Percentiles rank a stretch among this genome's conserved stretches.
phyloP scores from a whole-genome alignment of 2,113 vertebrate genomes.

The Boulengeromyrus knoepffleri region DNA sequence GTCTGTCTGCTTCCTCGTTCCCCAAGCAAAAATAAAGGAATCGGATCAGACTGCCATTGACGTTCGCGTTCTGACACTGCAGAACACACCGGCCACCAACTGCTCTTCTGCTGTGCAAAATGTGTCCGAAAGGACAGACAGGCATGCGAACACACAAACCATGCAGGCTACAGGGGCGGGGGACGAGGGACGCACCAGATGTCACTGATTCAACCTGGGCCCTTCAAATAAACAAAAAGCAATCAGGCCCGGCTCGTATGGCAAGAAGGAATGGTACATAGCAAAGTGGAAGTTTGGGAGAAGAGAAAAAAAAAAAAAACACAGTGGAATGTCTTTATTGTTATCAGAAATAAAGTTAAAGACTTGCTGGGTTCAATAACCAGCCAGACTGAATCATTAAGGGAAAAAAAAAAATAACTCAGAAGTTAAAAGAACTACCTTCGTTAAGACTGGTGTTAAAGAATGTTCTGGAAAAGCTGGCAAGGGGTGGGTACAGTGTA shows the following conservation, averaged over 20 bases:
- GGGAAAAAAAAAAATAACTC: background rate
- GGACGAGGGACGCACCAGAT: background rate
- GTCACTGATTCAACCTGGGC: conserved; percentile 53
- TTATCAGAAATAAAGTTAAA: background rate
- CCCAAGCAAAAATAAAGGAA: conserved; percentile 33
- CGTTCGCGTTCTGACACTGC: conserved; percentile 39
- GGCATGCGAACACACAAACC: conserved; percentile 76
- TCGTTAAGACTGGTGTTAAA: conserved; percentile 29
- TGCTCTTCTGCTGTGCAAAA: conserved; percentile 56
- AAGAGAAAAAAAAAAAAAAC: conserved; percentile 5
- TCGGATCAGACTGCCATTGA: conserved; percentile 25
- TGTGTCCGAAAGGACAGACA: conserved; percentile 46
- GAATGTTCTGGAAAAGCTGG: conserved; percentile 19
- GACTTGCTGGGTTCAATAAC: conserved; percentile 29
- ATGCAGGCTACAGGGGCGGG: conserved; percentile 61
- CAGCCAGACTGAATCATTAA: conserved; percentile 25
- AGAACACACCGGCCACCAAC: conserved; percentile 52
- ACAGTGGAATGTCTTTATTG: conserved; percentile 57
- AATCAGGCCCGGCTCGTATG: conserved; percentile 32
- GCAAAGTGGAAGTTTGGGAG: conserved; percentile 26
- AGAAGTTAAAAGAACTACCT: conserved; percentile 10
- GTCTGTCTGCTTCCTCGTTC: conserved; percentile 37
- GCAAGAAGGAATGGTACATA: conserved; percentile 61
- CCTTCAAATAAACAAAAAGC: conserved; percentile 54
- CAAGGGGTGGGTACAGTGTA: background rate